Conservation (phyloP, 2,797 vertebrate species). For the Gymnoscopelus braueri region DNA sequence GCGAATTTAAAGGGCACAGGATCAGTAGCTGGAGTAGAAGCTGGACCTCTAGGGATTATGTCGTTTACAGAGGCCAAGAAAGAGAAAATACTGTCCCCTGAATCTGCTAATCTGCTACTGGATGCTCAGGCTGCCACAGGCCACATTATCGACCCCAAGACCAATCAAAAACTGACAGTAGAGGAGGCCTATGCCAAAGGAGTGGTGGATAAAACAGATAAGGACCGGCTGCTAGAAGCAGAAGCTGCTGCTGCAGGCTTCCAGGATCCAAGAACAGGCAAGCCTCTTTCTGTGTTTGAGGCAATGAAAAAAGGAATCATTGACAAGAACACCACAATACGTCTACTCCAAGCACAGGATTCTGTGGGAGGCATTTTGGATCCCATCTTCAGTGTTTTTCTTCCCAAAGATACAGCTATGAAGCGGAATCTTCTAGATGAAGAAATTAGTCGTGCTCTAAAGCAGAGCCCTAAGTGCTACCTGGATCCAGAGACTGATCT, state of each 20-base stretch:
- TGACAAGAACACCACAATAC: constrained; percentile 80
- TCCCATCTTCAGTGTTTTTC: constrained; percentile 85
- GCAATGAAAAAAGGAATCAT: constrained; percentile 87
- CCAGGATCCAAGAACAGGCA: constrained; percentile 85
- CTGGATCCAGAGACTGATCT: constrained; percentile 83
- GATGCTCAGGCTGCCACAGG: constrained; percentile 90
- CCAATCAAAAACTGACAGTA: constrained; percentile 83
- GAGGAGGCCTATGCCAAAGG: constrained; percentile 84
- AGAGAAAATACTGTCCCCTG: constrained; percentile 80
- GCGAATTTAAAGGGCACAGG: constrained; percentile 85
- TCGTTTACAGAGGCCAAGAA: constrained; percentile 85
- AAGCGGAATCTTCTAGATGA: constrained; percentile 86
- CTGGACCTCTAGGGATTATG: constrained; percentile 81
- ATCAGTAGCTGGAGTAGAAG: constrained; percentile 83
- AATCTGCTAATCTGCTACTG: constrained; percentile 82
- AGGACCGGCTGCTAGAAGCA: constrained; percentile 83
- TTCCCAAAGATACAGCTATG: constrained; percentile 85
- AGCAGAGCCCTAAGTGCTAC: constrained; percentile 83
- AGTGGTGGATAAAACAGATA: constrained; percentile 83
- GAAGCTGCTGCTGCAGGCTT: constrained; percentile 87
- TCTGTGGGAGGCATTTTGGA: constrained; percentile 87
- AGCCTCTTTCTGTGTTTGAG: constrained; percentile 82
- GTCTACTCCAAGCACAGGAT: constrained; percentile 86
- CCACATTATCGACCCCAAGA: constrained; percentile 83
- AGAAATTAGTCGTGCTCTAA: constrained; percentile 81